Conservation (phyloP, 2,113 vertebrate genomes). For the Clarias macrocephalus region DNA sequence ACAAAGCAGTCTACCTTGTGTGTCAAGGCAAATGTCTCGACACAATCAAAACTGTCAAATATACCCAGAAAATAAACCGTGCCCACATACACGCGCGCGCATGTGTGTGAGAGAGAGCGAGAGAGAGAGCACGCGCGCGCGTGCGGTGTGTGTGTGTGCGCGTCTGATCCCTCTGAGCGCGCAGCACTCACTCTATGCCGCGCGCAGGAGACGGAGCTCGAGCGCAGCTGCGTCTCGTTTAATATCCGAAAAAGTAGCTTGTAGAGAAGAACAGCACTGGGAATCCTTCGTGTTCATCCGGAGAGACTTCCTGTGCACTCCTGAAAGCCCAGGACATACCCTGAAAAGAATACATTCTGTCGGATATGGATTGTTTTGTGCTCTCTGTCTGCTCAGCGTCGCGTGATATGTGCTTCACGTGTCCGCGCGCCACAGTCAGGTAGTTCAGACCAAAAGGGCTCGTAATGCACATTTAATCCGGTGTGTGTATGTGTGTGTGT, state of each 20-base stretch:
- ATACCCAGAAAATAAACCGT: background rate
- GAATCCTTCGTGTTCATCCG: background rate
- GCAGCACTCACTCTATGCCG: constrained; percentile 38
- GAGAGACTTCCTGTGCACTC: background rate
- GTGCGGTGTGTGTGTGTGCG: background rate
- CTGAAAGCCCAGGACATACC: background rate
- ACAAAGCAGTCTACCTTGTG: background rate
- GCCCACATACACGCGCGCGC: too few species aligned
- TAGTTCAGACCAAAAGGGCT: constrained; percentile 50
- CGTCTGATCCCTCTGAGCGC: constrained; percentile 30
- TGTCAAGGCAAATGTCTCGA: background rate
- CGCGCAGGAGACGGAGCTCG: constrained; percentile 26
- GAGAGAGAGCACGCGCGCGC: too few species aligned
- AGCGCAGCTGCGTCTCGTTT: constrained; percentile 6
- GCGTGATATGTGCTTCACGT: constrained; percentile 61
- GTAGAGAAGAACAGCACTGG: background rate
- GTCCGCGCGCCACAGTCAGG: constrained; percentile 66
- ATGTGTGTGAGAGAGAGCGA: background rate
- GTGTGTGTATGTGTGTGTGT: background rate
- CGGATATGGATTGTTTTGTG: constrained; percentile 21
- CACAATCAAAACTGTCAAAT: background rate
- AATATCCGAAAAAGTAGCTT: constrained; percentile 7
- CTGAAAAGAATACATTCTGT: background rate
- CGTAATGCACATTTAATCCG: constrained; percentile 12
- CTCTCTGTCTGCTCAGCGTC: constrained; percentile 15